Evolutionary conservation across 2,888 invertebrate species (phyloP), one percentile per base, ranked within the genome.

Genomic region (Thecocarcelia acutangulata): DNA sequence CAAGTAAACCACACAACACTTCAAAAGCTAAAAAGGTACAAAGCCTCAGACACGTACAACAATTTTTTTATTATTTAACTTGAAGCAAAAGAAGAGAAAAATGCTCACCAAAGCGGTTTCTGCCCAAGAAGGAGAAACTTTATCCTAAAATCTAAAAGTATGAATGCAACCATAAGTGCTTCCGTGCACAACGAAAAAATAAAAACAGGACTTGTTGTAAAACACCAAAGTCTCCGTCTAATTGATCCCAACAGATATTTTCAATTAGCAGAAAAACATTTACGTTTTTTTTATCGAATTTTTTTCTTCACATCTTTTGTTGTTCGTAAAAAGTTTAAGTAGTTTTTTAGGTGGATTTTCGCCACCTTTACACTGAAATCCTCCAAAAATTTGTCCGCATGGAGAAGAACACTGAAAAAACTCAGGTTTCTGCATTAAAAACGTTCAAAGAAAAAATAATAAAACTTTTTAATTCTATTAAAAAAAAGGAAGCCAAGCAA

Each of bases 211-310:
- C 48, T 74, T 74, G 59, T 75, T 82, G 78, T 78, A 74, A 75
- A 78, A 74, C 74, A 78, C 74, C 82, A 82, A 82, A 82, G 82
- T 74, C 82, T 78, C 78, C 78, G 85, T 86, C 89, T 90, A 89
- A 89, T 89, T 89, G 90, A 89, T 89, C 90, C 89, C 89, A 87
- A 89, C 90, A 89, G 88, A 90, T 89, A 89, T 89, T 89, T 89
- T 89, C 89, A 89, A 89, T 89, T 90, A 89, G 88, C 88, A 88
- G 87, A 86, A 88, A 87, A 89, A 88, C 88, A 89, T 87, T 88
- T 87, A 69, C 70, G 83, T 83, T 64, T 76, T 84, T 80, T 84
- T 78, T 59, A 81, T 19, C 75, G 59, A 59, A 28, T 64, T 76
- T 86, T 85, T 83, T 86, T 84, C 85, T 84, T 54, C 75, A 63